A percentile compares a stretch with the other conserved stretches of the same genome.
phyloP scores from a whole-genome alignment of 1,140 invertebrate genomes.

The Platyscapa corneri region DNA sequence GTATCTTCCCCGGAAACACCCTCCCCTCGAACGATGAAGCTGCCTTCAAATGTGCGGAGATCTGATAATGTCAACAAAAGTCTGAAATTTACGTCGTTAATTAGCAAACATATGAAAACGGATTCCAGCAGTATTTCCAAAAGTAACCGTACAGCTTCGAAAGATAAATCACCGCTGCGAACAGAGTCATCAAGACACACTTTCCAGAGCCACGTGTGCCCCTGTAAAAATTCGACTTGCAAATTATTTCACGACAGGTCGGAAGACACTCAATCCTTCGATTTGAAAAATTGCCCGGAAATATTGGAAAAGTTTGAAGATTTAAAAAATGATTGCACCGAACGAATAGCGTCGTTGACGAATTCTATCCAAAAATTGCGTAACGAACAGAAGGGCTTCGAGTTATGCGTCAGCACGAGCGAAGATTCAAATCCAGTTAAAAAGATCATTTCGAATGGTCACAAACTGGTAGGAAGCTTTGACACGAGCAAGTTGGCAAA shows the following conservation, averaged over 20 bases:
- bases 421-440: constrained; percentile 16
- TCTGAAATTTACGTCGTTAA: constrained; percentile 51
- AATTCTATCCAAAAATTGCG: constrained; percentile 66
- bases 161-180: background rate
- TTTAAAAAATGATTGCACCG: constrained; percentile 63
- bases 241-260: constrained; percentile 59
- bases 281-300: constrained; percentile 60
- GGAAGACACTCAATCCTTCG: constrained; percentile 54
- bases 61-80: constrained; percentile 54
- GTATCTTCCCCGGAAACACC: constrained; percentile 72
- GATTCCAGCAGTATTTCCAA: too few relatives aligned
- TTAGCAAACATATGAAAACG: constrained; percentile 16
- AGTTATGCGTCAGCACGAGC: constrained; percentile 29
- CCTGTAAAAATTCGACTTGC: constrained; percentile 65
- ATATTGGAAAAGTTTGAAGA: constrained; percentile 64
- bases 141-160: background rate
- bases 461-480: background rate
- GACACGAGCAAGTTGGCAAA: constrained; percentile 60
- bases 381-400: constrained; percentile 62
- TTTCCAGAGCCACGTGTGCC: constrained; percentile 45
- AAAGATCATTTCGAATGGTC: background rate
- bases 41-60: constrained; percentile 66
- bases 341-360: constrained; percentile 67
- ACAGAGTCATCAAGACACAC: background rate
- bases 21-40: constrained; percentile 65